Percentiles rank a stretch among this genome's conserved stretches.
These are phyloP conservation scores for Rhadina sibilatrix DNA, from an alignment of 2,113 vertebrate genomes.

Conservation along the genomic window DNA sequence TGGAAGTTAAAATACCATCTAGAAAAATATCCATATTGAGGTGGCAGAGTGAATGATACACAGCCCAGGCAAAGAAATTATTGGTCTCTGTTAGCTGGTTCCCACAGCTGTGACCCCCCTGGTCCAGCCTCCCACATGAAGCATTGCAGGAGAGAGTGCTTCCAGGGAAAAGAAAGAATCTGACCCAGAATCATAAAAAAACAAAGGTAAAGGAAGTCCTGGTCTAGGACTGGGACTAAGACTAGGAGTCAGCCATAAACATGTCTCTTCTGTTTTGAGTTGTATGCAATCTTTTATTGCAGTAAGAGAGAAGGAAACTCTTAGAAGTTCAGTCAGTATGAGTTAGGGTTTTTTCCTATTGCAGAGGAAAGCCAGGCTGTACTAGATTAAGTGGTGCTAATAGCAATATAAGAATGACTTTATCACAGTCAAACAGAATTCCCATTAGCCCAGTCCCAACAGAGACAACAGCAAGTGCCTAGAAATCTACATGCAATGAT, in stretches of 20 bases:
- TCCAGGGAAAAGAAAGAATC: not conserved
- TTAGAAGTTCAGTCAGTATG: not conserved
- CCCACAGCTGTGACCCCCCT: not conserved
- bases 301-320: not conserved
- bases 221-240: not conserved
- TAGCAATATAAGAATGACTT: not conserved
- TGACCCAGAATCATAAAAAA: not conserved
- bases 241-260: not conserved
- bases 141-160: not conserved
- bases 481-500: not conserved
- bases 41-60: not conserved
- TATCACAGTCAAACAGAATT: not conserved
- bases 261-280: not conserved
- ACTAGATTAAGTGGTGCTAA: not conserved
- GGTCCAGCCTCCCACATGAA: not conserved
- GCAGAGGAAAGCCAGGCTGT: not conserved
- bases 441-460: not conserved
- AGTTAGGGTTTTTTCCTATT: not conserved
- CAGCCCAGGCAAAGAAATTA: not conserved
- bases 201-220: not conserved
- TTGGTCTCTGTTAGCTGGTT: not conserved
- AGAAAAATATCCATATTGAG: not conserved
- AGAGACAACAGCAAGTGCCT: not conserved
- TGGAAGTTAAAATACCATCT: not conserved
- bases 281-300: not conserved